Base-by-base conservation (phyloP, 1,140 invertebrate genomes). In the Trichogramma pretiosum region DNA sequence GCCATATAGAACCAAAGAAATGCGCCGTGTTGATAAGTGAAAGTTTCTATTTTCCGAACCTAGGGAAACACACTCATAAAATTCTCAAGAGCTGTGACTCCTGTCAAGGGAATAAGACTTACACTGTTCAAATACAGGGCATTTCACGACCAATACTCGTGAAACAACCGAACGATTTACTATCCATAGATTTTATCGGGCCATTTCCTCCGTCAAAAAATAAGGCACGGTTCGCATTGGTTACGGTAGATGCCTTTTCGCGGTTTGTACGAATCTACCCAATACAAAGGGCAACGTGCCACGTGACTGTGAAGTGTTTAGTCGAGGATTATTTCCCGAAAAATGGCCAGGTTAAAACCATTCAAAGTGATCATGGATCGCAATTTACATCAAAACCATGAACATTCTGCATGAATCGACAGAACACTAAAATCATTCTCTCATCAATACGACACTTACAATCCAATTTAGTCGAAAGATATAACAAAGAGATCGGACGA, bases 191-290 rank as follows among this genome's bases (percentile, higher is more conserved):
- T 34, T 55, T 46, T 33, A 52, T 47, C 19, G 54, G 54, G 10
- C 67, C 68, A 4, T 39, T 71, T 17, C 52, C 58, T 11, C 43
- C 56, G 1, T 65, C 64, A 0, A 58, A 56, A 21, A 68, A 70
- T 26, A 54, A 55, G 7, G 68, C 71, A 40, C 62, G 65, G 42
- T 57, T 68, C 47, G 57, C 73, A 8, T 57, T 72, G 0, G 60
- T 52, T 0, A 50, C 72, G 0, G 54, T 71, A 1, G 67, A 72
- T 52, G 64, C 47, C 0, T 71, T 72, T 53, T 59, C 61, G 0
- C 72, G 72, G 48, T 68, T 68, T 52, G 54, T 54, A 2, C 67
- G 61, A 59, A 13, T 73, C 30, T 67, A 62, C 45, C 53, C 65
- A 2, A 56, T 61, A 8, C 67, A 64, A 24, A 53, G 54, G 1